Percentiles rank a stretch among this genome's conserved stretches.
Evolutionary conservation across 1,140 invertebrate genomes (phyloP).

Genomic region (Diprion similis): DNA sequence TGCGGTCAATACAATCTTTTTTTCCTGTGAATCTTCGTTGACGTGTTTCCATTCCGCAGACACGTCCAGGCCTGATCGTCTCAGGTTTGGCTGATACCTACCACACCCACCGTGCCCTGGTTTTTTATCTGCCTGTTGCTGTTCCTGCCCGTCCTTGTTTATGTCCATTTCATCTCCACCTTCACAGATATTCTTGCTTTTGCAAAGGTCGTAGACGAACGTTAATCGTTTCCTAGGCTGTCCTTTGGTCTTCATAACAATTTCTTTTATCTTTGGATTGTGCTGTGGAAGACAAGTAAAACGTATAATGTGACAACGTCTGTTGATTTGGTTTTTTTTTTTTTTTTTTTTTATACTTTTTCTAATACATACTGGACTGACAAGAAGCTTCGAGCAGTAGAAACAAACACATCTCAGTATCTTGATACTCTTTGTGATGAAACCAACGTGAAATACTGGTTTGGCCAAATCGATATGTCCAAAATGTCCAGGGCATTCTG

Average conservation of each 20-base stretch:
- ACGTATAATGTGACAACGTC: not conserved
- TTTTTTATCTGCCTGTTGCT: conserved; percentile 67
- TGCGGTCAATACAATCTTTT: conserved; percentile 91
- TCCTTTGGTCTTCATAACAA: conserved; percentile 96
- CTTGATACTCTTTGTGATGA: conserved; percentile 97
- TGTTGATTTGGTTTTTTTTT: not conserved
- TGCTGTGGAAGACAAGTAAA: conserved; percentile 65
- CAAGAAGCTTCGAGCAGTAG: conserved; percentile 95
- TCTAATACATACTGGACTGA: conserved; percentile 82
- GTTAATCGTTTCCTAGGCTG: conserved; percentile 93
- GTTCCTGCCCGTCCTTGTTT: conserved; percentile 73
- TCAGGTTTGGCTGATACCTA: conserved; percentile 93
- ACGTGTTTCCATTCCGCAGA: conserved; percentile 98
- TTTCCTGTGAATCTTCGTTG: conserved; percentile 98
- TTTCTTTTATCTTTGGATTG: conserved; percentile 97
- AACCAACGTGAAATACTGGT: conserved; percentile 98
- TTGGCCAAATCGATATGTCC: conserved; percentile 99
- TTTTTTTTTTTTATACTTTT: too few relatives aligned
- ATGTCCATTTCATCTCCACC: conserved; percentile 98
- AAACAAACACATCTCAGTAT: conserved; percentile 97
- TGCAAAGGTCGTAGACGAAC: conserved; percentile 98
- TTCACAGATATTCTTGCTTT: conserved; percentile 98
- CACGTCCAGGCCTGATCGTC: conserved; percentile 88
- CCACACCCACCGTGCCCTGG: conserved; percentile 96
- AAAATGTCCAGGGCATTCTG: conserved; percentile 99